Conservation (phyloP, 2,113 vertebrate species). For the Pteronura brasiliensis region DNA sequence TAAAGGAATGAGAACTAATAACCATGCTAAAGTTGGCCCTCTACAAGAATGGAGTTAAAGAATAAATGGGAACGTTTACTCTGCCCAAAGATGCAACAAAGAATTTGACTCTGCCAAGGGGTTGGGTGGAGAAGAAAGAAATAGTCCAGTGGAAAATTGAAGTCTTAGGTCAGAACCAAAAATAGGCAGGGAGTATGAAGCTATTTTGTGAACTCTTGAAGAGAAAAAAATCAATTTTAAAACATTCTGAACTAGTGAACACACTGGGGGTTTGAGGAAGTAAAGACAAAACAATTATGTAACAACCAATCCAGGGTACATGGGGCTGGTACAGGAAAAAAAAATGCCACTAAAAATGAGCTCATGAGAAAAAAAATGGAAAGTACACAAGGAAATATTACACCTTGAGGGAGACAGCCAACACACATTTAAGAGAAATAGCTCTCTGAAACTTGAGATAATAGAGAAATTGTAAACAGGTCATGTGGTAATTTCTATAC, state of each 20-base stretch:
- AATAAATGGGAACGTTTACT: background rate
- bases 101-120: background rate
- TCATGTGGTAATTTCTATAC: background rate
- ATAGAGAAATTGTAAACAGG: background rate
- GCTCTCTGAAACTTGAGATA: background rate
- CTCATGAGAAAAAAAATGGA: conserved; percentile 26
- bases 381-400: background rate
- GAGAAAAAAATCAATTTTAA: background rate
- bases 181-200: background rate
- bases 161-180: background rate
- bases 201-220: background rate
- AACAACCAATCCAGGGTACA: background rate
- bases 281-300: conserved; percentile 3
- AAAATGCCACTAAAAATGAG: background rate
- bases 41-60: background rate
- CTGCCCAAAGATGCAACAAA: background rate
- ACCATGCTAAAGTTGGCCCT: background rate
- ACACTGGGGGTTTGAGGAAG: background rate
- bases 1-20: background rate
- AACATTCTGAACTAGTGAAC: background rate
- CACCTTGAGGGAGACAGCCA: background rate
- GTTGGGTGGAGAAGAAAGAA: background rate
- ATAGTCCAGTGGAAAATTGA: background rate
- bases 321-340: background rate
- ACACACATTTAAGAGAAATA: background rate